Base-by-base conservation (phyloP, 1,140 invertebrate genomes). In the Drosophila varians region DNA sequence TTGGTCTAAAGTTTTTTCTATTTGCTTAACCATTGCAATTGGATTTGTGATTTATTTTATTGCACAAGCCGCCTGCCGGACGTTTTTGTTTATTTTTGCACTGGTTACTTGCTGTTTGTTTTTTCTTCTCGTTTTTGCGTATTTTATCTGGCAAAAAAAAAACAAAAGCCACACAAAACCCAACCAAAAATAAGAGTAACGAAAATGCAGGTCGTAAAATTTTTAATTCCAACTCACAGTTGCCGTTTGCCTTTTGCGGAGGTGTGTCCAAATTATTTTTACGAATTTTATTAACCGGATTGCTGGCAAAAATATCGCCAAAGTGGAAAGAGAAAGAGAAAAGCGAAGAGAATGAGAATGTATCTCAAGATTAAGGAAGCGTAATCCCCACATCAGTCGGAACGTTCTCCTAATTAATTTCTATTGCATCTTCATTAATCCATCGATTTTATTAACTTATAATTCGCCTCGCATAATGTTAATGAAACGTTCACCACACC, bases 401-500 rank as follows among this genome's bases (percentile, higher is more conserved):
- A 28, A 28, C 9, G 14, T 8, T 28, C 21, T 28, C 9, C 14
- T 31, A 21, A 9, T 19, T 26, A 31, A 21, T 66, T 16, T 26
- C n/a, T 6, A 19, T 21, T 53, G 38, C 38, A 65, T 65, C 36
- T 25, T 25, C 16, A 34, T 26, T 34, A 65, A 19, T 65, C 25
- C 18, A 68, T 66, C 18, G 61, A 66, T 53, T 68, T 7, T 61
- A 64, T 61, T 61, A 45, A 23, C 16, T 68, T 65, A 66, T 68
- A 66, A 65, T 36, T 34, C 26, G 1, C n/a, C 11, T 9, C 36
- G 38, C 61, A 53, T 34, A 68, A 68, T 68, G 47, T 68, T 66
- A 53, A 68, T 68, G 38, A 66, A 66, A 66, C 45, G 16, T 7
- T 34, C 60, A 26, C 62, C 38, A 43, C 48, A 49, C 61, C 64